A percentile compares a stretch with the other conserved stretches of the same genome.
Evolutionary conservation across 2,797 vertebrate genomes (phyloP).

Genomic region (Okamejei kenojei): DNA sequence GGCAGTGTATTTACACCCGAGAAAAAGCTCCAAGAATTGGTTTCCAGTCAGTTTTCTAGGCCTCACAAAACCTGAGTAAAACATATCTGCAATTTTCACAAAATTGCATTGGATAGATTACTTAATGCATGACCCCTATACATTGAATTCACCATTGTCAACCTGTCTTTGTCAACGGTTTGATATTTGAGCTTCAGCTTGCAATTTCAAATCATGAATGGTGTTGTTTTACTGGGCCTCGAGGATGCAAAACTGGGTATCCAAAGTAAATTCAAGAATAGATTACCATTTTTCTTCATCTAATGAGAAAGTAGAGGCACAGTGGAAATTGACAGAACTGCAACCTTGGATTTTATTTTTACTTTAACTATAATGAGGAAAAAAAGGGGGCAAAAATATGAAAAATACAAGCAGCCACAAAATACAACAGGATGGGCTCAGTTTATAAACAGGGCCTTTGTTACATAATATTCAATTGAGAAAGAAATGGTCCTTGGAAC

Average conservation of each 20-base stretch:
- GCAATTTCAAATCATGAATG: background rate
- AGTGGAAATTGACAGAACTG: background rate
- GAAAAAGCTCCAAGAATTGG: background rate
- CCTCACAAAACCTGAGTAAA: background rate
- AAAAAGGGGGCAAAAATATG: background rate
- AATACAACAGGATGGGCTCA: background rate
- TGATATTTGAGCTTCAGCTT: background rate
- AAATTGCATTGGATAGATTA: background rate
- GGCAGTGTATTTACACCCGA: background rate
- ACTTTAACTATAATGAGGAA: background rate
- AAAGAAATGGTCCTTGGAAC: conserved; percentile 5
- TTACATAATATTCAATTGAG: conserved; percentile 7
- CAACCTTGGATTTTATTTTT: background rate
- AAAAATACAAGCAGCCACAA: background rate
- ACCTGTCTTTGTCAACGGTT: background rate
- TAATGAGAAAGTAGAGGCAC: background rate
- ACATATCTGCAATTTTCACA: no score
- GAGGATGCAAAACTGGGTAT: background rate
- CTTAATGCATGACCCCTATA: background rate
- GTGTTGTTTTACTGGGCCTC: no score
- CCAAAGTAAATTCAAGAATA: background rate
- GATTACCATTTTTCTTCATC: background rate
- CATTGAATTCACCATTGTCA: no score
- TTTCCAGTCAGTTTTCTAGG: background rate
- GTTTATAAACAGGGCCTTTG: background rate